Percentiles rank a stretch among this genome's conserved stretches.
Evolutionary conservation across 2,888 invertebrate species (phyloP).

Genomic region (Ganaspis brasiliensis): DNA sequence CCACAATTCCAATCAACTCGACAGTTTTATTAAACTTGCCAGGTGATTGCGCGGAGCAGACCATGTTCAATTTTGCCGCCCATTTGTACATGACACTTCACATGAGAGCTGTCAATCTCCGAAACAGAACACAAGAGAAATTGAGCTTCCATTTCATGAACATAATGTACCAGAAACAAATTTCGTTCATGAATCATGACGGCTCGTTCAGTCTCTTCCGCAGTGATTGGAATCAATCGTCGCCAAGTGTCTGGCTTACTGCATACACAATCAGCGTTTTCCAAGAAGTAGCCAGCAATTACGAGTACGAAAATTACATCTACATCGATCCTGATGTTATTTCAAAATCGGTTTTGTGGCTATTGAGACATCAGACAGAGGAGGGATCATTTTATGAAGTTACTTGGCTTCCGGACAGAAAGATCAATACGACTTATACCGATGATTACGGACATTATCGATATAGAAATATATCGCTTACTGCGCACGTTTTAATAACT

Average conservation of each 20-base stretch:
- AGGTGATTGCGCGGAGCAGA: conserved; percentile 97
- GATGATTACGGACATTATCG: conserved; percentile 80
- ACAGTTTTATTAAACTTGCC: conserved; percentile 90
- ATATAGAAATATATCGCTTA: conserved; percentile 91
- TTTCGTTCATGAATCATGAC: conserved; percentile 94
- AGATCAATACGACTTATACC: conserved; percentile 89
- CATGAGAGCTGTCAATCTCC: conserved; percentile 94
- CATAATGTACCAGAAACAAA: conserved; percentile 92
- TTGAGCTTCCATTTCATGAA: conserved; percentile 94
- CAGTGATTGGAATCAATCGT: conserved; percentile 95
- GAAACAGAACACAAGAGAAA: conserved; percentile 90
- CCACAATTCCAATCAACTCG: conserved; percentile 95
- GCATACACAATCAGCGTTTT: conserved; percentile 94
- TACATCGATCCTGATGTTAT: conserved; percentile 96
- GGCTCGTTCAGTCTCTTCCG: conserved; percentile 96
- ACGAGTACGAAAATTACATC: conserved; percentile 98
- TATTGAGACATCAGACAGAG: conserved; percentile 91
- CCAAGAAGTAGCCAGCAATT: conserved; percentile 94
- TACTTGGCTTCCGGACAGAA: conserved; percentile 93
- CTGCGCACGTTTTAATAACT: conserved; percentile 96
- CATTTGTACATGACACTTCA: conserved; percentile 95
- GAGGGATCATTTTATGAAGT: conserved; percentile 95
- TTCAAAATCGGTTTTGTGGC: conserved; percentile 92
- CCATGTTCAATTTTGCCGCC: conserved; percentile 97
- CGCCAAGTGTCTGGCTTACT: conserved; percentile 95